These are phyloP conservation scores for Spisula solida DNA, from an alignment of 2,888 invertebrate genomes.

Conservation along the genomic window DNA sequence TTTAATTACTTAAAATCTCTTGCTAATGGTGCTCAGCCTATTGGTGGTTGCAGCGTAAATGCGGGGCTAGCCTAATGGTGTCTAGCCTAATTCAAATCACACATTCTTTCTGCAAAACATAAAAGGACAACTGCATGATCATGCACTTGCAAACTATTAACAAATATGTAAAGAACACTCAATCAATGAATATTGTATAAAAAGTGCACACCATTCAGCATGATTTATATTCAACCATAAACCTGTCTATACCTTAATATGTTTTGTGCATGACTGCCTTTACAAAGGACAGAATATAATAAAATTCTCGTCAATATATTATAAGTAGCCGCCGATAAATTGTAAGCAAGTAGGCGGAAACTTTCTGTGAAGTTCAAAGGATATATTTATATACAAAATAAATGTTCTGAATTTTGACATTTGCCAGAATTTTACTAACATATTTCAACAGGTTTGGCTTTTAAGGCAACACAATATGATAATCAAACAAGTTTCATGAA, in stretches of 20 bases:
- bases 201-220: background rate
- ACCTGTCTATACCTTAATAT: constrained; percentile 11
- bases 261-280: background rate
- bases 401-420: no score
- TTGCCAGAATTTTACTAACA: no score
- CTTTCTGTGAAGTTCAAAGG: background rate
- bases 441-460: no score
- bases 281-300: background rate
- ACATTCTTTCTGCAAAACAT: constrained; percentile 10
- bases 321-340: background rate
- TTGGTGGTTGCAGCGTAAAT: no score
- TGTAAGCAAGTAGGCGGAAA: background rate
- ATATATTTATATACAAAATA: no score
- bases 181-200: constrained; percentile 13
- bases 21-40: no score
- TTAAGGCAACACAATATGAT: background rate
- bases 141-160: background rate
- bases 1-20: no score
- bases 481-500: background rate
- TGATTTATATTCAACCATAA: background rate
- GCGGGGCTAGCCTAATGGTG: background rate
- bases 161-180: background rate
- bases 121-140: background rate
- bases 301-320: constrained; percentile 10
- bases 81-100: background rate